Evolutionary conservation across 2,888 invertebrate species (phyloP), one percentile per base, ranked within the genome.

Genomic region (Xestobium rufovillosum): DNA sequence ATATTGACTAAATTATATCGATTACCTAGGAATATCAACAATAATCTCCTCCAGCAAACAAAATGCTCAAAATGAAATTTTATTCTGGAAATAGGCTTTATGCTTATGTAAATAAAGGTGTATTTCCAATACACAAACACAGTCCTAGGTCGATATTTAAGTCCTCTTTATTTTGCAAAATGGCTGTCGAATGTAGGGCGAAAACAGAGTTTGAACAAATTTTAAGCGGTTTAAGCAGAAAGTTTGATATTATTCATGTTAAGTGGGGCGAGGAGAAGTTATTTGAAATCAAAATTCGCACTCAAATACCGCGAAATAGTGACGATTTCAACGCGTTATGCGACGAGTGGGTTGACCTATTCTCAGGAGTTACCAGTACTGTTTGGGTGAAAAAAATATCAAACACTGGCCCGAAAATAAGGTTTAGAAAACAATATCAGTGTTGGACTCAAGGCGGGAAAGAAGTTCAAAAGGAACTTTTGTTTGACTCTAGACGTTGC

Each of bases 361-460:
- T 66, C 53, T 65, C 66, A 23, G 54, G 55, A 39, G 53, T 55
- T 38, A 64, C 66, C 27, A 53, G 57, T 36, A 65, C 66, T 26
- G 55, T 64, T 44, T 66, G 66, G 66, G 65, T 60, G 23, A 63
- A 65, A 48, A 66, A 64, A 49, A 61, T 63, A 44, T 65, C 65
- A 30, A 66, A 66, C 47, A 65, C 65, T 3, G 66, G 66, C 3
- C 65, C 65, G 16, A 64, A 65, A 56, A 63, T 66, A 40, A 53
- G 58, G 39, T 66, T 65, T 49, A 47, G 66, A 38, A 66, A 66
- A 49, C 64, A 64, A 44, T 66, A 66, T 44, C 65, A 66, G 41
- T 66, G 66, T 42, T 66, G 66, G 66, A 62, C 65, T 1, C 59
- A 61, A 19, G 55, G 53, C 19, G 59, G 60, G 30, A 61, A 60